Percentiles rank a stretch among this genome's conserved stretches.
Conservation (phyloP, 2,797 vertebrate genomes). For the Dendrocincla fuliginosa region DNA sequence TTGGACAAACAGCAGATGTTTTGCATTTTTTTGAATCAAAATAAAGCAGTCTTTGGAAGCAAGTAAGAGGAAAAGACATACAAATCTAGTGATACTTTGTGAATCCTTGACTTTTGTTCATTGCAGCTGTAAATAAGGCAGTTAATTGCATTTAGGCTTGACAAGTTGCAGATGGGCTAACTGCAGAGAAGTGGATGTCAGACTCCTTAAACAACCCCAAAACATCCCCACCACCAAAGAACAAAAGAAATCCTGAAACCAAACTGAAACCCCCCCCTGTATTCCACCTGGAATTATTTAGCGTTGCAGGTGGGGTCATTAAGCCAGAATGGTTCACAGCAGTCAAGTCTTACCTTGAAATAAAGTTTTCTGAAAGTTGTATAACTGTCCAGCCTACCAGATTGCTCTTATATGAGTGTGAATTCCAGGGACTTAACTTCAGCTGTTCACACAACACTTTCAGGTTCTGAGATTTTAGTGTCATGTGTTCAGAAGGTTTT, state of each 20-base stretch:
- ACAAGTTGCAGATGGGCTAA: conserved; percentile 83
- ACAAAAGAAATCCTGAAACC: not conserved
- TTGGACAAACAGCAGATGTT: conserved; percentile 86
- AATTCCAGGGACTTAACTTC: not conserved
- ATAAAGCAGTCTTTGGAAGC: conserved; percentile 78
- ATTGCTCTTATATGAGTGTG: not conserved
- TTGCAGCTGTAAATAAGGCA: conserved; percentile 83
- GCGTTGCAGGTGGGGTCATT: not conserved
- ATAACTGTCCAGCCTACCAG: not conserved
- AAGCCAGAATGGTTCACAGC: conserved; percentile 45
- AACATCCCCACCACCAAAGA: not conserved
- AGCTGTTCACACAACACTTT: not conserved
- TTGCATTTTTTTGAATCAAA: conserved; percentile 81
- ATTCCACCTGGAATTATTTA: conserved; percentile 72
- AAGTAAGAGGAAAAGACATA: conserved; percentile 74
- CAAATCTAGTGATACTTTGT: conserved; percentile 75
- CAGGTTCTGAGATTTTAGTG: not conserved
- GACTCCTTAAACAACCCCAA: not conserved
- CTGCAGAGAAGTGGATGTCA: conserved; percentile 75
- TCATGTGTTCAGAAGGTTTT: not conserved
- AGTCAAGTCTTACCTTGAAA: not conserved
- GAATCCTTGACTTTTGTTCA: conserved; percentile 86
- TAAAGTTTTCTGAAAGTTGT: not conserved
- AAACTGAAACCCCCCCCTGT: not conserved
- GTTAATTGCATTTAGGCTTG: conserved; percentile 81